phyloP scores from a whole-genome alignment of 1,140 invertebrate genomes.

The Drosophila dunni region DNA sequence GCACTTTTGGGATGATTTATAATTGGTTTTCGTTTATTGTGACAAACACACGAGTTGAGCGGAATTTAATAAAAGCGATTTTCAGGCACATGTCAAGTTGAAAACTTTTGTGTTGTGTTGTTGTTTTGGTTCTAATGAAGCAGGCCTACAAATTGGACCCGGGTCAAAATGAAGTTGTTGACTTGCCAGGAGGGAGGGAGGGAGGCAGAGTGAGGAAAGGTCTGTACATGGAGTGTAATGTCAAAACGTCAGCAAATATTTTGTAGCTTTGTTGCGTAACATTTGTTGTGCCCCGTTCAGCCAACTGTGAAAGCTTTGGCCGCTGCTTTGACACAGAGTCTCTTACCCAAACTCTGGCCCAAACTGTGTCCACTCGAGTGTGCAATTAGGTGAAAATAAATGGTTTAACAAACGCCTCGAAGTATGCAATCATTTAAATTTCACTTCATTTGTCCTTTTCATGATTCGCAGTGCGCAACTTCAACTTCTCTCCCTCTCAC shows the following conservation, averaged over 20 bases:
- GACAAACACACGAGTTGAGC: constrained; percentile 58
- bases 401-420: constrained; percentile 78
- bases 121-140: constrained; percentile 20
- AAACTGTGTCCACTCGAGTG: constrained; percentile 69
- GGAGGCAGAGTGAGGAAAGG: neutral
- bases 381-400: constrained; percentile 83
- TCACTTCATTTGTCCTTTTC: constrained; percentile 82
- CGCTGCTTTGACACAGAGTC: neutral
- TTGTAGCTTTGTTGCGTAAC: constrained; percentile 61
- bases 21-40: constrained; percentile 68
- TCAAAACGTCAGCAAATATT: constrained; percentile 61
- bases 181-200: constrained; percentile 11
- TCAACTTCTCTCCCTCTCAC: neutral
- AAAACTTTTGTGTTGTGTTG: constrained; percentile 23
- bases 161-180: constrained; percentile 38
- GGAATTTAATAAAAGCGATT: constrained; percentile 59
- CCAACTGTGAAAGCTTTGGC: constrained; percentile 53
- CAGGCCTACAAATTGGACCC: neutral
- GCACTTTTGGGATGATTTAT: constrained; percentile 59
- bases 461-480: constrained; percentile 49
- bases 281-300: constrained; percentile 11
- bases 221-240: constrained; percentile 8
- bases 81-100: constrained; percentile 32
- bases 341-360: neutral
- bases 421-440: constrained; percentile 83